phyloP scores from a whole-genome alignment of 2,113 vertebrate species.

The Cheirogaleus medius region DNA sequence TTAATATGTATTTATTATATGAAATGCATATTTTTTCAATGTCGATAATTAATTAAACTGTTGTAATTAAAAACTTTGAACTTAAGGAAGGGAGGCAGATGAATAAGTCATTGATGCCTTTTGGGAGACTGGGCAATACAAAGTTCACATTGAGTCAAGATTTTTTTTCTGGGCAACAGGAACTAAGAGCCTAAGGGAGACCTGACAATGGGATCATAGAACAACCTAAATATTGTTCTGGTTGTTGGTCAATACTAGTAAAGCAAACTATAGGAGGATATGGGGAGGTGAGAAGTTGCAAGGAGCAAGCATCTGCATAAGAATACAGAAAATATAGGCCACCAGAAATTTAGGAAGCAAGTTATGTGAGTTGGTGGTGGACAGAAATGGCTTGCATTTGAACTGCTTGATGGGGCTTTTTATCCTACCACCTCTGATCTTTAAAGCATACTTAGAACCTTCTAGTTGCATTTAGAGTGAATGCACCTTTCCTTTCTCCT shows the following conservation, averaged over 20 bases:
- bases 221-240: not conserved
- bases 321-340: not conserved
- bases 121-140: not conserved
- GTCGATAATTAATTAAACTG: not conserved
- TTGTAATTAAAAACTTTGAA: not conserved
- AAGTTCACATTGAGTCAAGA: not conserved
- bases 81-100: not conserved
- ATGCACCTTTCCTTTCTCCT: not conserved
- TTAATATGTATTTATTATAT: not conserved
- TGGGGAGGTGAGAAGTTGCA: not conserved
- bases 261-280: not conserved
- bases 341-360: not conserved
- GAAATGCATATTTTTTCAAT: not conserved
- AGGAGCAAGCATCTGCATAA: not conserved
- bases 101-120: not conserved
- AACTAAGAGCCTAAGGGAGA: not conserved
- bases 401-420: not conserved
- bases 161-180: not conserved
- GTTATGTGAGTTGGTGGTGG: not conserved
- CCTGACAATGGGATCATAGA: not conserved
- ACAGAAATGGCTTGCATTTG: not conserved
- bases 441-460: not conserved
- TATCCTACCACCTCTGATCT: not conserved
- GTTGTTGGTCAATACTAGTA: not conserved
- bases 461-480: not conserved